Evolutionary conservation across 1,140 invertebrate species (phyloP), one percentile per base, ranked within the genome.

Genomic region (Habropoda laboriosa): DNA sequence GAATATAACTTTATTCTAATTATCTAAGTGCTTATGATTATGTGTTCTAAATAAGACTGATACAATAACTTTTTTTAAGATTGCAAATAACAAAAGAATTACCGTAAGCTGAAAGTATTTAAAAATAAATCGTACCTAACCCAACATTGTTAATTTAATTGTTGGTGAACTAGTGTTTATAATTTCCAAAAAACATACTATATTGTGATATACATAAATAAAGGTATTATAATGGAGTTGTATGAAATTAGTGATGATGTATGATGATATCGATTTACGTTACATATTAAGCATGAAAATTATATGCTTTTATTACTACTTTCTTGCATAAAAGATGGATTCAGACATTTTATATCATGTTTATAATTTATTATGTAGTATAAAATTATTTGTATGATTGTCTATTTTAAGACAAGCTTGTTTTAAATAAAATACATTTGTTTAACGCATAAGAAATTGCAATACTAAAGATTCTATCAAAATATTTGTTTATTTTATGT

Each of bases 151-250:
- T 70, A 60, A 60, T 60, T n/a, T 67, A 53, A 51, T 73, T 13
- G 47, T 74, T 45, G 27, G 55, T 45, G 24, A 38, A 58, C 4
- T 70, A 77, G 5, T 30, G 16, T 70, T 71, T 60, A n/a, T 70
- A 70, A 70, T 70, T 70, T 60, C 27, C 64, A 49, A 7, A 77
- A n/a, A 27, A 38, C 38, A 63, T 68, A 77, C 32, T 35, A 21
- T 76, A 67, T 77, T 58, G 74, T 38, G 64, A 38, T 77, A 68
- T 77, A 71, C 35, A 71, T 70, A 40, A 53, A 64, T 53, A 77
- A 77, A 77, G 75, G 75, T 77, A 77, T 40, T 77, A 47, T 57
- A 49, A 42, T 38, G 27, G 24, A 77, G 45, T 42, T 60, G 21
- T 68, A 77, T 35, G 27, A 75, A 38, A 77, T 77, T 58, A 57